Percentiles rank a stretch among this genome's conserved stretches.
Conservation (phyloP, 2,888 invertebrate genomes). For the Ophion slaviceki region DNA sequence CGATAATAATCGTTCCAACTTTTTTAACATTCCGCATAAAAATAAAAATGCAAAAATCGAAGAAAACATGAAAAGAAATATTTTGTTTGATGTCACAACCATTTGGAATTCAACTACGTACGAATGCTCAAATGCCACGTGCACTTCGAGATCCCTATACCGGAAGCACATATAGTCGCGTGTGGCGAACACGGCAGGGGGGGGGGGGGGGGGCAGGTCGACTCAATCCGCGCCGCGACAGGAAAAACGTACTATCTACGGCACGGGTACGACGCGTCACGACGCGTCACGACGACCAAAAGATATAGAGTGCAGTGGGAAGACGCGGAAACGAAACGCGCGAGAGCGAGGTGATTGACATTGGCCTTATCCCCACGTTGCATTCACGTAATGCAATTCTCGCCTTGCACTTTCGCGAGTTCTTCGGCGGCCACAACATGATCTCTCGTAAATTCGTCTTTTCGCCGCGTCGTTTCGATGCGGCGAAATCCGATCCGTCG, state of each 20-base stretch:
- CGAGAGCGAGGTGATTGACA: constrained; percentile 50
- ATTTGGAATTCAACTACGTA: too few species aligned
- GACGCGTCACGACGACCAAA: neutral
- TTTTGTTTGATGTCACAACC: too few species aligned
- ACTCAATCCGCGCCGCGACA: neutral
- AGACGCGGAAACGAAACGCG: constrained; percentile 12
- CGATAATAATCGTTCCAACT: too few species aligned
- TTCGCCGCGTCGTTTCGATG: neutral
- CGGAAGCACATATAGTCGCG: constrained; percentile 16
- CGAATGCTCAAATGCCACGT: too few species aligned
- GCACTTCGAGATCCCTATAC: neutral
- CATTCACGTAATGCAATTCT: constrained; percentile 4
- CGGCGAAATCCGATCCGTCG: neutral
- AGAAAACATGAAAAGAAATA: too few species aligned
- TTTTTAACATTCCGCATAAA: too few species aligned
- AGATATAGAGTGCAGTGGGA: too few species aligned
- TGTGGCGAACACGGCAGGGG: neutral
- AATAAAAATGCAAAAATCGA: too few species aligned
- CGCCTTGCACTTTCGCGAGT: constrained; percentile 22
- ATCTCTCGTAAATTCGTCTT: neutral
- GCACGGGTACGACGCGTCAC: too few species aligned
- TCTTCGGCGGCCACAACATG: neutral
- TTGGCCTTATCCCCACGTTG: constrained; percentile 42
- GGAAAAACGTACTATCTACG: too few species aligned
- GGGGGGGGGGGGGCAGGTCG: neutral